A percentile compares a stretch with the other conserved stretches of the same genome.
phyloP scores from a whole-genome alignment of 2,113 vertebrate species.

The Chamaea fasciata region DNA sequence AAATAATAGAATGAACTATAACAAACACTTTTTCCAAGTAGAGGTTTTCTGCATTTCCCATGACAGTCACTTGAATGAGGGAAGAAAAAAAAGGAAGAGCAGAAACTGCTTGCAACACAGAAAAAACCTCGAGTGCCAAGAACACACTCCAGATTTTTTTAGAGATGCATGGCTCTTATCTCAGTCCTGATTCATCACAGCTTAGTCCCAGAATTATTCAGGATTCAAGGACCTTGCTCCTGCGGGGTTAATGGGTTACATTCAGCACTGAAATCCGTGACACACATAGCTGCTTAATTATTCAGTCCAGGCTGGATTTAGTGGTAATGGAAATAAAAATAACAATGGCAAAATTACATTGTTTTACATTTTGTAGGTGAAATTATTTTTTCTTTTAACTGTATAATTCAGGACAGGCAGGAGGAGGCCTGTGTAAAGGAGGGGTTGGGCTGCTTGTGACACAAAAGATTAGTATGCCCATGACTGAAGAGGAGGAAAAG shows the following conservation, averaged over 20 bases:
- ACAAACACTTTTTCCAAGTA: background rate
- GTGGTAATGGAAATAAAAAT: conserved; percentile 7
- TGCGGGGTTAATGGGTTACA: background rate
- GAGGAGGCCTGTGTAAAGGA: background rate
- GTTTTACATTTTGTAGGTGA: background rate
- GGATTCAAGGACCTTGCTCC: conserved; percentile 13
- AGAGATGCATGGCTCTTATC: background rate
- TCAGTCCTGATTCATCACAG: background rate
- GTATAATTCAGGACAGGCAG: background rate
- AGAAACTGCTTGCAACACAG: background rate
- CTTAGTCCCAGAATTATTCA: conserved; percentile 14
- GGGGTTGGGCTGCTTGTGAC: background rate
- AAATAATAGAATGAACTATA: background rate
- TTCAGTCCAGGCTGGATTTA: background rate
- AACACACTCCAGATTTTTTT: background rate
- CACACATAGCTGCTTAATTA: conserved; percentile 32
- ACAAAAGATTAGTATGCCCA: background rate
- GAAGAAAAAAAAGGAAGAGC: background rate
- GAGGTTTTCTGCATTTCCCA: background rate
- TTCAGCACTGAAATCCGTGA: background rate
- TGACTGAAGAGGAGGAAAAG: conserved; percentile 1
- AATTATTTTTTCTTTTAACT: background rate
- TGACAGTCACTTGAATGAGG: background rate
- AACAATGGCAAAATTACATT: background rate
- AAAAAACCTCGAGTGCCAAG: background rate